Conservation (phyloP, 2,797 vertebrate species). For the Loriculus beryllinus region DNA sequence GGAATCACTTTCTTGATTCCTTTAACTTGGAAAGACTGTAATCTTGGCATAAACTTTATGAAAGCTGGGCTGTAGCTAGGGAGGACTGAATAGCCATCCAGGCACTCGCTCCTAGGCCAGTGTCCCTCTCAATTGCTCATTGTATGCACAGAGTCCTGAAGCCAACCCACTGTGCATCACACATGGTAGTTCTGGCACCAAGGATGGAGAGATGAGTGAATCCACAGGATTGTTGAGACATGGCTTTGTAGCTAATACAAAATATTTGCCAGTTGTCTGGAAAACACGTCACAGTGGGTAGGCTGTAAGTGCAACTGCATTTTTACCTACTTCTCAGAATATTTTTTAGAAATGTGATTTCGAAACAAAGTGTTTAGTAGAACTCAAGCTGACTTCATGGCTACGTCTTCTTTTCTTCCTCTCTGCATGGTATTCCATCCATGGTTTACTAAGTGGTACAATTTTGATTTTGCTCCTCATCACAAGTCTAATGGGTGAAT, state of each 20-base stretch:
- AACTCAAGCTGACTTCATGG: background rate
- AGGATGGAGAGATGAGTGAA: background rate
- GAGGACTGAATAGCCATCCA: background rate
- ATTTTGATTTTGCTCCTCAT: conserved; percentile 38
- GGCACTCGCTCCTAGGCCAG: accelerated
- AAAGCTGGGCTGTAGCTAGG: background rate
- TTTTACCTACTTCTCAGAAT: conserved; percentile 1
- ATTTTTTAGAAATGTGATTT: conserved; percentile 14
- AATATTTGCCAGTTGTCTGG: background rate
- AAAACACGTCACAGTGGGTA: conserved; percentile 23
- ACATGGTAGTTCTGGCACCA: background rate
- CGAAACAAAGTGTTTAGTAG: background rate
- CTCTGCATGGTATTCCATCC: background rate
- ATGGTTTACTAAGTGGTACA: background rate
- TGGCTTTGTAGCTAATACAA: background rate
- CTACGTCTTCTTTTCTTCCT: background rate
- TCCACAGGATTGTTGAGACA: background rate
- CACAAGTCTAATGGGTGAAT: conserved; percentile 28
- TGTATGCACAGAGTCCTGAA: accelerated
- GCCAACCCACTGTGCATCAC: background rate
- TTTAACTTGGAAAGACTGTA: background rate
- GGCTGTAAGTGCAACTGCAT: background rate
- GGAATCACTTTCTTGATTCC: background rate
- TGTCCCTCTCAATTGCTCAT: background rate
- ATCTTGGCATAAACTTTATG: background rate